Evolutionary conservation across 2,113 vertebrate genomes (phyloP).

Genomic region (Gallinago media): DNA sequence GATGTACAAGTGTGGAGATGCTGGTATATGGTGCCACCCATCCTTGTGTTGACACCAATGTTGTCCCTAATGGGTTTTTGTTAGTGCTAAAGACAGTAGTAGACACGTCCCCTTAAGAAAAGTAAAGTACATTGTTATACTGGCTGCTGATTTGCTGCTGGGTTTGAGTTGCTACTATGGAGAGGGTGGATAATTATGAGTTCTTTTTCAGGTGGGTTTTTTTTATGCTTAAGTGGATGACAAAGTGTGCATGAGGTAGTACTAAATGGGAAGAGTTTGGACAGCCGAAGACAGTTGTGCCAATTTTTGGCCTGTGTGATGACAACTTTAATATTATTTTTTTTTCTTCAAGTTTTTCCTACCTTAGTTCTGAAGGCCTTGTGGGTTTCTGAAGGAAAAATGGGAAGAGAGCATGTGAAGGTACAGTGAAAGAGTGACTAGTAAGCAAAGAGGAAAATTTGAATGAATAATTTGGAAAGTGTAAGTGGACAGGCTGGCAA

Average conservation of each 20-base stretch:
- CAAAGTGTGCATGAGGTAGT: neutral
- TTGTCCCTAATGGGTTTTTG: neutral
- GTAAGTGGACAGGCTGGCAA: neutral
- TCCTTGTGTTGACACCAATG: neutral
- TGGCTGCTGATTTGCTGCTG: neutral
- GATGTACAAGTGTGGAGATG: neutral
- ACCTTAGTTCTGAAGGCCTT: neutral
- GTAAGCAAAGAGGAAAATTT: neutral
- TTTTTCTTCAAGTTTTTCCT: neutral
- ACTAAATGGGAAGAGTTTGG: neutral
- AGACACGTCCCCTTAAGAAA: neutral
- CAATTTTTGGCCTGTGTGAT: neutral
- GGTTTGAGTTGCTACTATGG: neutral
- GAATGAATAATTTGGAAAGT: neutral
- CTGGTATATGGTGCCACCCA: neutral
- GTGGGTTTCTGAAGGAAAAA: neutral
- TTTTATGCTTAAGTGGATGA: neutral
- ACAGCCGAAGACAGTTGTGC: neutral
- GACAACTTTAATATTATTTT: neutral
- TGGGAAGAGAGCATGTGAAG: neutral
- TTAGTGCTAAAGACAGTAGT: neutral
- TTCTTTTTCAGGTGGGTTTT: neutral
- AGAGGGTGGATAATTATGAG: neutral
- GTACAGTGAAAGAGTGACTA: neutral
- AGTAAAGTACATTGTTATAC: neutral